Evolutionary conservation across 1,140 invertebrate genomes (phyloP), one percentile per base, ranked within the genome.

Genomic region (Nephila pilipes): DNA sequence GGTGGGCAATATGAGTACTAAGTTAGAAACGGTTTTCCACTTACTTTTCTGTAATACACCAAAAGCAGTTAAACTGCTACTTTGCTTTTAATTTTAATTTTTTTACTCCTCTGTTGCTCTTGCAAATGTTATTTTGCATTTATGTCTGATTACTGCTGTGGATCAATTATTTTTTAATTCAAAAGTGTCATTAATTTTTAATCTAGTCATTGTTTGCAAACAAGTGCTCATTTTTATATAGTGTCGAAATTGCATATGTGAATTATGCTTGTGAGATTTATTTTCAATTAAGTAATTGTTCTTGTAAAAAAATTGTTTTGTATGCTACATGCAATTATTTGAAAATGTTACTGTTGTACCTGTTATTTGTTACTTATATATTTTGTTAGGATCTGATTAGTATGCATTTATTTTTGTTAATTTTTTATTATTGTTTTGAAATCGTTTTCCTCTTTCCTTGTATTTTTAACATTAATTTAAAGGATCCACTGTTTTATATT

Each of bases 1-100:
- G 93, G 93, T 29, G 88, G 88, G 38, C 87, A 93, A 32, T 93
- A 93, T 87, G 87, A 93, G 36, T 90, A 90, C 63, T 87, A 83
- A 93, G 38, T 2, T 20, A 46, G 36, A 38, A 58, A 22, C 18
- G 25, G 14, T 85, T 20, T 85, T 46, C n/a, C n/a, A n/a, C n/a
- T n/a, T n/a, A n/a, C n/a, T 75, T 85, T 58, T 36, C 29, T 58
- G 46, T 29, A 79, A 81, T 63, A 38, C 32, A 58, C 58, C 29
- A 36, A 36, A 46, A 46, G 29, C 75, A 91, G 75, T 91, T 83
- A 10, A 79, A 8, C 46, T 79, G 69, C 54, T 57, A 14, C 36
- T 18, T 55, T 80, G 46, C 58, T 90, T 32, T 85, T 60, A 20
- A 85, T 32, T 29, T 58, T 16, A 14, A 14, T 14, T 46, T 46